A percentile compares a stretch with the other conserved stretches of the same genome.
These are phyloP conservation scores for Capreolus pygargus DNA, from an alignment of 2,113 vertebrate species.

Conservation along the genomic window DNA sequence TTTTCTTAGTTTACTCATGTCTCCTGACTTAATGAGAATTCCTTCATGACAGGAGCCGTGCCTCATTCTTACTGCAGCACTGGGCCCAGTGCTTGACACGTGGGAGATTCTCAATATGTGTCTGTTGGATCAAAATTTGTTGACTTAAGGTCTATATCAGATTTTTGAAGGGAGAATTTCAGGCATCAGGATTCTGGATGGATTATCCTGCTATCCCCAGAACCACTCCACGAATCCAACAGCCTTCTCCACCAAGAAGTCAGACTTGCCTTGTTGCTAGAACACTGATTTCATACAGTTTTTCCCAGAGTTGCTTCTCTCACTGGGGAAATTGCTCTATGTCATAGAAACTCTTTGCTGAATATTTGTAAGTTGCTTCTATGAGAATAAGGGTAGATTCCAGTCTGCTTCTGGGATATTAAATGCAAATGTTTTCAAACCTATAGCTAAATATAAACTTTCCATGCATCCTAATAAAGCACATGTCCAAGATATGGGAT, in stretches of 20 bases:
- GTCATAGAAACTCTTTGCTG: not conserved
- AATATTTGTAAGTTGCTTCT: not conserved
- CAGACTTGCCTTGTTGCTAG: not conserved
- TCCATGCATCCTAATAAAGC: not conserved
- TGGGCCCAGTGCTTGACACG: not conserved
- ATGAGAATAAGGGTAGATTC: not conserved
- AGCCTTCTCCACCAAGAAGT: not conserved
- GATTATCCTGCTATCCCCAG: not conserved
- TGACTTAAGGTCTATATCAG: not conserved
- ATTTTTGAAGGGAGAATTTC: not conserved
- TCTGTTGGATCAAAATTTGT: not conserved
- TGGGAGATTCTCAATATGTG: not conserved
- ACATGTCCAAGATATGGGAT: not conserved
- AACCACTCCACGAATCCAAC: not conserved
- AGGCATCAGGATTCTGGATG: not conserved
- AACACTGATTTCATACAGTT: not conserved
- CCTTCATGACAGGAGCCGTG: not conserved
- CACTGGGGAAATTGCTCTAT: not conserved
- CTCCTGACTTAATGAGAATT: not conserved
- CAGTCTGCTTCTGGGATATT: not conserved
- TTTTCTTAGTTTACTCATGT: not conserved
- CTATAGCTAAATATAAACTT: not conserved
- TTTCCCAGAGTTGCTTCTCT: not conserved
- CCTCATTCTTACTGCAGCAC: not conserved
- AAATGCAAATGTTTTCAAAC: not conserved